These are phyloP conservation scores for Blastomussa wellsi DNA, from an alignment of 92 coral and sea anemone genomes.

Conservation along the genomic window DNA sequence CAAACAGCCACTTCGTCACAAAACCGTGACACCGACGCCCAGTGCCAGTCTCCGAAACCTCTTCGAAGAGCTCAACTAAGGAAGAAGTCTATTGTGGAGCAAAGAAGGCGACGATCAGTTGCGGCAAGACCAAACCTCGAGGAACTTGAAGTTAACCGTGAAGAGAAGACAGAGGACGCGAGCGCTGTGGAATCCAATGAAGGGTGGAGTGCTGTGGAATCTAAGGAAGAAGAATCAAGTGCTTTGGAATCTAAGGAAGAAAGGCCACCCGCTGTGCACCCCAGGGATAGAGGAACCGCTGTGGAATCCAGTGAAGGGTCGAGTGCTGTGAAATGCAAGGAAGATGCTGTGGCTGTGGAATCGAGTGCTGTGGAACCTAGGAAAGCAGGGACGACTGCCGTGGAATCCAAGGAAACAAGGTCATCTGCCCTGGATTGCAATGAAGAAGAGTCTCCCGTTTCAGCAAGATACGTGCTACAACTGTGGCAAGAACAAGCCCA, in stretches of 20 bases:
- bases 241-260: background rate
- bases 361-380: background rate
- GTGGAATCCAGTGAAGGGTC: too few species aligned
- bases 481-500: conserved; percentile 39
- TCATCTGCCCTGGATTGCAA: background rate
- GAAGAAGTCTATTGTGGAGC: conserved; percentile 39
- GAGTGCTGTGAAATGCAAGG: background rate
- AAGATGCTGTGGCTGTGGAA: background rate
- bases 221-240: background rate
- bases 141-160: conserved; percentile 2
- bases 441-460: conserved; percentile 29
- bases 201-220: background rate
- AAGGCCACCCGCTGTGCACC: background rate
- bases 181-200: background rate
- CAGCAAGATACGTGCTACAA: conserved; percentile 28
- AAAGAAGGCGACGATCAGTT: conserved; percentile 25
- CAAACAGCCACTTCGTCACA: background rate
- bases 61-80: conserved; percentile 45
- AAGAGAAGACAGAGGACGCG: background rate
- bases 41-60: conserved; percentile 29
- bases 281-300: background rate
- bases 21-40: background rate
- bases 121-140: conserved; percentile 34
- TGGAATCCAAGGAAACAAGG: background rate
- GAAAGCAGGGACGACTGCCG: background rate